A percentile compares a stretch with the other conserved stretches of the same genome.
Conservation (phyloP, 2,113 vertebrate genomes). For the Cygnus buccinator region DNA sequence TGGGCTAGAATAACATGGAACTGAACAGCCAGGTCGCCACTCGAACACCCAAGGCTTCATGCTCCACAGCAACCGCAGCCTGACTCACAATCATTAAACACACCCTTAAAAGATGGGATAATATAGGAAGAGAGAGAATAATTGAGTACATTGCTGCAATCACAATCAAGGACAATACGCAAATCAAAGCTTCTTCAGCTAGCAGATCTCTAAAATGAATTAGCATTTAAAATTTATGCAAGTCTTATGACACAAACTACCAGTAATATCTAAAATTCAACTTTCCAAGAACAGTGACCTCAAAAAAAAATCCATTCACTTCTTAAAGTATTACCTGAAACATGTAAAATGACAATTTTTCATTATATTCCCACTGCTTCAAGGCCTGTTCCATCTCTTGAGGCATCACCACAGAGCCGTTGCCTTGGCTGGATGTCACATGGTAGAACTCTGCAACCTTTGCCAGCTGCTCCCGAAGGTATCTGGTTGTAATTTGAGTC, state of each 20-base stretch:
- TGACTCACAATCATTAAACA: background rate
- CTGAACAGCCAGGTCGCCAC: background rate
- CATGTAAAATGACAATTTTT: slow-evolving; percentile 81
- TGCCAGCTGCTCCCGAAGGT: slow-evolving; percentile 79
- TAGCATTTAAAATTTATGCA: background rate
- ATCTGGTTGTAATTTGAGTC: slow-evolving; percentile 82
- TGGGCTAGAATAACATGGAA: accelerated
- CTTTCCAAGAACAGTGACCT: background rate
- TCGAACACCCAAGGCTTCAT: background rate
- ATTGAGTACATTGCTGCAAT: background rate
- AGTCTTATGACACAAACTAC: background rate
- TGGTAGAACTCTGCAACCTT: slow-evolving; percentile 82
- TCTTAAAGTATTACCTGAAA: slow-evolving; percentile 75
- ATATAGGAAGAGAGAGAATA: background rate
- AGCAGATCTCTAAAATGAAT: background rate
- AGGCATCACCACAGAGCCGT: slow-evolving; percentile 52
- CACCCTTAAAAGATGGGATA: background rate
- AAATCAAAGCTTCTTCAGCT: background rate
- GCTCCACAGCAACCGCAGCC: background rate
- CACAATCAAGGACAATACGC: background rate
- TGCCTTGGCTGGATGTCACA: slow-evolving; percentile 49
- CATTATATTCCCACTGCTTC: slow-evolving; percentile 82
- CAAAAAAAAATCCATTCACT: background rate
- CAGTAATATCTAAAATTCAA: background rate
- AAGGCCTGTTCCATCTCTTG: slow-evolving; percentile 79